These are phyloP conservation scores for Clanis bilineata DNA, from an alignment of 2,888 invertebrate genomes.

Conservation along the genomic window DNA sequence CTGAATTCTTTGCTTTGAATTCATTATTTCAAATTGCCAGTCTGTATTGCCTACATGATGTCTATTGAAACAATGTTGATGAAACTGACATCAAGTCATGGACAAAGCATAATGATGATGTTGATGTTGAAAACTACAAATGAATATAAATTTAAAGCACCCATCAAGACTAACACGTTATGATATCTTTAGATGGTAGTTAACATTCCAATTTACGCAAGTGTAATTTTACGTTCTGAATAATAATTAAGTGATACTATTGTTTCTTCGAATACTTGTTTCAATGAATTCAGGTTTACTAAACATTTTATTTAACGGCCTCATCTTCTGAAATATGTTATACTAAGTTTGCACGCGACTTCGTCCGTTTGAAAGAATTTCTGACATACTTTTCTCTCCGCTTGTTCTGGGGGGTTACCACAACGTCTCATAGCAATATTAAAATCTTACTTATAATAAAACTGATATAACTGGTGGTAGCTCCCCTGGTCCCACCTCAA, in stretches of 20 bases:
- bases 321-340: slow-evolving; percentile 3
- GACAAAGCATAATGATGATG: slow-evolving; percentile 13
- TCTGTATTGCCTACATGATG: neutral
- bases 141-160: slow-evolving; percentile 12
- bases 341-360: too few relatives aligned
- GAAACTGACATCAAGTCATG: slow-evolving; percentile 10
- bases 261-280: neutral
- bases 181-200: slow-evolving; percentile 1
- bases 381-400: too few relatives aligned
- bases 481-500: too few relatives aligned
- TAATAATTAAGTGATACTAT: neutral
- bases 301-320: neutral
- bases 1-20: neutral
- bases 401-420: too few relatives aligned
- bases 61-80: slow-evolving; percentile 13
- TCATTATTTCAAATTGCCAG: neutral
- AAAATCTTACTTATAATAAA: too few relatives aligned
- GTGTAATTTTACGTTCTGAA: neutral
- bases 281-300: neutral
- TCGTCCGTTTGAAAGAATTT: too few relatives aligned
- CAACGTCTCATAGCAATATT: too few relatives aligned
- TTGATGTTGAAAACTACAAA: slow-evolving; percentile 3
- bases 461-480: too few relatives aligned
- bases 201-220: slow-evolving; percentile 10
- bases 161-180: slow-evolving; percentile 10